Evolutionary conservation across 1,140 invertebrate genomes (phyloP).

Genomic region (Papilio polytes): DNA sequence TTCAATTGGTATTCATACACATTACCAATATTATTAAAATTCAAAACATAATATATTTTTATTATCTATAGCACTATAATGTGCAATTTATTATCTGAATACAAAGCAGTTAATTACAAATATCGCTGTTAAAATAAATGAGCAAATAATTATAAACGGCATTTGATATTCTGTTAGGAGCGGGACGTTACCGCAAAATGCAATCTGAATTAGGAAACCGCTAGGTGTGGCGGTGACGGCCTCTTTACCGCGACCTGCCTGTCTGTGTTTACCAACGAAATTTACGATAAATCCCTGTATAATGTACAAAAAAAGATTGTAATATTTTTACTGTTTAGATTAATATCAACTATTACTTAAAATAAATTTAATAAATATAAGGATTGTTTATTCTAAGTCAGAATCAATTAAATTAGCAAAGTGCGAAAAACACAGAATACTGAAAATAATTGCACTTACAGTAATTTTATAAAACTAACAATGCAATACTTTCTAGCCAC

Average conservation of each 20-base stretch:
- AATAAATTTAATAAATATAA: neutral
- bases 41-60: neutral
- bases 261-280: slow-evolving; percentile 17
- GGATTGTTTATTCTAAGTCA: too few relatives aligned
- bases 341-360: neutral
- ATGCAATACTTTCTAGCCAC: too few relatives aligned
- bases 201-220: slow-evolving; percentile 51
- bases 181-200: slow-evolving; percentile 46
- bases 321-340: neutral
- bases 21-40: neutral
- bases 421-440: too few relatives aligned
- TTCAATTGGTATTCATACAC: neutral
- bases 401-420: too few relatives aligned
- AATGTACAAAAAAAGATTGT: neutral
- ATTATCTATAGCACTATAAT: too few relatives aligned
- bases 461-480: too few relatives aligned
- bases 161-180: slow-evolving; percentile 46
- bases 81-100: neutral
- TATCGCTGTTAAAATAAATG: slow-evolving; percentile 1
- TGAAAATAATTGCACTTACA: too few relatives aligned
- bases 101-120: slow-evolving; percentile 30
- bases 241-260: slow-evolving; percentile 21
- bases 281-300: neutral
- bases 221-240: slow-evolving; percentile 44
- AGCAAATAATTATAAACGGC: slow-evolving; percentile 42